These are phyloP conservation scores for Arrhopalites spinosus DNA, from an alignment of 2,888 invertebrate genomes.

Conservation along the genomic window DNA sequence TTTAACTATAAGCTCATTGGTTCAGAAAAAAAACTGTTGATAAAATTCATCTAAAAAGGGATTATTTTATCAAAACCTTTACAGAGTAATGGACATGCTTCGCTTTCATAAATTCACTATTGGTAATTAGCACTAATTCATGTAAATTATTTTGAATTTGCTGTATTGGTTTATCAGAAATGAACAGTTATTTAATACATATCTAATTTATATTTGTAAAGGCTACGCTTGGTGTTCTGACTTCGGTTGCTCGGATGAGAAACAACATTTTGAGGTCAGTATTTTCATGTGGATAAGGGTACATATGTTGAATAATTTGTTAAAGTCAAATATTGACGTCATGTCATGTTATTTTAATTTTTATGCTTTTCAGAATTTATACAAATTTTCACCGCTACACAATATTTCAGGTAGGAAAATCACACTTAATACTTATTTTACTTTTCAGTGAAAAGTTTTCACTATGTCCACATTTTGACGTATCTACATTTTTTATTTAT, in stretches of 20 bases:
- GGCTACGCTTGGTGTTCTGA: slow-evolving; percentile 96
- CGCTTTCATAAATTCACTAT: slow-evolving; percentile 98
- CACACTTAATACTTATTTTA: too few species aligned
- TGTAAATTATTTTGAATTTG: too few species aligned
- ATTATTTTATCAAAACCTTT: slow-evolving; percentile 46
- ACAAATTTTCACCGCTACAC: slow-evolving; percentile 91
- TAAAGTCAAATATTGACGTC: too few species aligned
- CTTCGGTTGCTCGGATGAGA: slow-evolving; percentile 87
- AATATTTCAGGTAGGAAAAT: slow-evolving; percentile 71
- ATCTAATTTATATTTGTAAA: too few species aligned
- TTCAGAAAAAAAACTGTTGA: neutral
- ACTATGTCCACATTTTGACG: too few species aligned
- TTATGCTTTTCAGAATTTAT: slow-evolving; percentile 64
- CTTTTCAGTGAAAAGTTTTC: too few species aligned
- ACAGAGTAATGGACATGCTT: slow-evolving; percentile 94
- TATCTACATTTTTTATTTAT: too few species aligned
- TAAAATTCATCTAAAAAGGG: neutral
- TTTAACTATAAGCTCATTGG: neutral
- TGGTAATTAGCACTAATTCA: too few species aligned
- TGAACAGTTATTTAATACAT: too few species aligned
- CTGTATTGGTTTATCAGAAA: too few species aligned
- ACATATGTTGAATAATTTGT: neutral
- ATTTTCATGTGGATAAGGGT: neutral
- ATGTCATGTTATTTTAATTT: neutral
- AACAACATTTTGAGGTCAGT: slow-evolving; percentile 74